phyloP scores from a whole-genome alignment of 2,797 vertebrate species.

The Catharus ustulatus region DNA sequence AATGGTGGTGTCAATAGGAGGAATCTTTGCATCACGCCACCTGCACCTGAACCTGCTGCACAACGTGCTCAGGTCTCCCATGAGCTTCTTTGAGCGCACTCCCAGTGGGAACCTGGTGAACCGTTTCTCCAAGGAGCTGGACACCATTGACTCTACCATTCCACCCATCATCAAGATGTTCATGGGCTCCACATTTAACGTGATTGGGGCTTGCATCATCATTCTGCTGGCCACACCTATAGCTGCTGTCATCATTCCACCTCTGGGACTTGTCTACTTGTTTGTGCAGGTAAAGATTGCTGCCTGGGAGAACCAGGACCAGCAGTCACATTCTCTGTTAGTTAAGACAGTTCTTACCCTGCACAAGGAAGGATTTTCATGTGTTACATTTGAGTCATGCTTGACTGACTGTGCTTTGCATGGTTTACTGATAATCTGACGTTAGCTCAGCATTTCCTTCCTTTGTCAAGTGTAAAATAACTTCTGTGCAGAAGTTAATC shows the following conservation, averaged over 20 bases:
- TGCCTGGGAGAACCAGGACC: background rate
- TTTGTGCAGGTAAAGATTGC: slow-evolving; percentile 87
- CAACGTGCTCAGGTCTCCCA: slow-evolving; percentile 88
- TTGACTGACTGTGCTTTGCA: background rate
- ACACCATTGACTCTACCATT: slow-evolving; percentile 92
- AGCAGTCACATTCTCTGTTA: background rate
- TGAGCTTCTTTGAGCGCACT: slow-evolving; percentile 94
- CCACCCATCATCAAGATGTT: slow-evolving; percentile 96
- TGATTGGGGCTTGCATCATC: slow-evolving; percentile 85
- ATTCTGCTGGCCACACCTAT: slow-evolving; percentile 91
- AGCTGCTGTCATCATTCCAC: slow-evolving; percentile 85
- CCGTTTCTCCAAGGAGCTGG: slow-evolving; percentile 94
- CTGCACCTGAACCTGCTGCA: slow-evolving; percentile 89
- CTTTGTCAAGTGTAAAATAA: background rate
- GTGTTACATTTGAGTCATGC: background rate
- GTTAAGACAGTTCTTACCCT: background rate
- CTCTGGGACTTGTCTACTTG: slow-evolving; percentile 90
- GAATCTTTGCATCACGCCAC: slow-evolving; percentile 87
- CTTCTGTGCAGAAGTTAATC: background rate
- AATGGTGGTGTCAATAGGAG: slow-evolving; percentile 87
- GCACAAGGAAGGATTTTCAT: background rate
- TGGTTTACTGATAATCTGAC: background rate
- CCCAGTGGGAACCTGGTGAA: slow-evolving; percentile 96
- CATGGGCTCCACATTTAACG: slow-evolving; percentile 90
- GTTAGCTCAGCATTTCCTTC: background rate